Conservation (phyloP, 2,797 vertebrate genomes). For the Gorsachius magnificus region DNA sequence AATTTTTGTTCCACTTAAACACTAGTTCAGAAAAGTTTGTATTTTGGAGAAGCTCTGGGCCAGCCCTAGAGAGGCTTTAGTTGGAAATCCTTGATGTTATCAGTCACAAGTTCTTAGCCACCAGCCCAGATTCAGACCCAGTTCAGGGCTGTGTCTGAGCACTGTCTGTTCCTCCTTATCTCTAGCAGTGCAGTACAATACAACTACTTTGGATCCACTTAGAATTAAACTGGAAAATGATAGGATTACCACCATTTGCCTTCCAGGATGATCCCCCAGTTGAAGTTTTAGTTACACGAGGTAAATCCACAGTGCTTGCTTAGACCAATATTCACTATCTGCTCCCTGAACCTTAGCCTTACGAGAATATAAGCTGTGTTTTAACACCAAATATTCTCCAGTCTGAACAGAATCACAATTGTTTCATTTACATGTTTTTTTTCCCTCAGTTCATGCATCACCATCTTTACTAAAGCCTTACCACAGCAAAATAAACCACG, state of each 20-base stretch:
- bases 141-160: background rate
- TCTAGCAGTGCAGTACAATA: background rate
- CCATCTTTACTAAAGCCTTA: background rate
- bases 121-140: background rate
- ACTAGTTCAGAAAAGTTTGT: background rate
- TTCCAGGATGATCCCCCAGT: background rate
- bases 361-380: background rate
- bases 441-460: background rate
- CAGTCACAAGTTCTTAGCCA: background rate
- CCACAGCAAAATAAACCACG: background rate
- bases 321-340: background rate
- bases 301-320: background rate
- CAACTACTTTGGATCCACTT: background rate
- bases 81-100: background rate
- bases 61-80: background rate
- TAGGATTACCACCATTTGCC: background rate
- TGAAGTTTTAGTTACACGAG: background rate
- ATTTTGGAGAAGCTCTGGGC: background rate
- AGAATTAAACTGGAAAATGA: background rate
- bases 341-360: background rate
- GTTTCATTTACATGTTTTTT: background rate
- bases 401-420: accelerated
- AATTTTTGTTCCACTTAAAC: background rate
- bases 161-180: background rate
- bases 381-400: background rate